Percentiles rank a stretch among this genome's conserved stretches.
Conservation (phyloP, 2,113 vertebrate genomes). For the Thalassoma bifasciatum region DNA sequence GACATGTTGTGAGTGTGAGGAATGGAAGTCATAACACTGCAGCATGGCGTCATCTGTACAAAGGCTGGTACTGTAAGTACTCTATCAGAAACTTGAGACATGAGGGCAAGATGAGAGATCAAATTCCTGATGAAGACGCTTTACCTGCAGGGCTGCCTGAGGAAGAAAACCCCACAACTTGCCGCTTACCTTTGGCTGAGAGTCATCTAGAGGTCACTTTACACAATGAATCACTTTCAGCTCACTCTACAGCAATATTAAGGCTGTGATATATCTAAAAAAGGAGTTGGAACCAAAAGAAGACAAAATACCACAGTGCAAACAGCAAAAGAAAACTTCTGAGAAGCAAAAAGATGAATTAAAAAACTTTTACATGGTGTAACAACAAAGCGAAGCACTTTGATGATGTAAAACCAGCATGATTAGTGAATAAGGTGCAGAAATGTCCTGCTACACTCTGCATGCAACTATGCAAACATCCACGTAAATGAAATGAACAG, state of each 20-base stretch:
- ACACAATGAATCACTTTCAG: conserved; percentile 22
- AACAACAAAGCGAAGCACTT: not conserved
- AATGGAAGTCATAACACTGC: conserved; percentile 76
- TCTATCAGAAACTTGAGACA: conserved; percentile 73
- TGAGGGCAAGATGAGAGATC: conserved; percentile 75
- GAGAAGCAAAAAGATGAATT: not conserved
- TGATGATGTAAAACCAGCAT: not conserved
- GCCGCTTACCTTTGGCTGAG: conserved; percentile 24
- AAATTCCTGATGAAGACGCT: conserved; percentile 63
- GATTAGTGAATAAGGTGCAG: conserved; percentile 8
- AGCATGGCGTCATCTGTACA: conserved; percentile 65
- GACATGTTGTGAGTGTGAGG: conserved; percentile 69
- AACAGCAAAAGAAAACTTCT: not conserved
- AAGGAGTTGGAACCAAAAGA: not conserved
- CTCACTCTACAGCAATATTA: conserved; percentile 13
- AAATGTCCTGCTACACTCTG: conserved; percentile 2
- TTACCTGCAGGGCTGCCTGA: conserved; percentile 57
- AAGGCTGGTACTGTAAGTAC: conserved; percentile 67
- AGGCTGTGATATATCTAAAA: not conserved
- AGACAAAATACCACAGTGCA: not conserved
- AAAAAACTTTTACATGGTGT: not conserved
- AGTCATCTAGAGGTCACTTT: conserved; percentile 60
- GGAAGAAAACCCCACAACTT: conserved; percentile 41
- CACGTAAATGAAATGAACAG: conserved; percentile 16
- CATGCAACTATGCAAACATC: conserved; percentile 18